Conservation (phyloP, 2,113 vertebrate genomes). For the Dipodomys spectabilis region DNA sequence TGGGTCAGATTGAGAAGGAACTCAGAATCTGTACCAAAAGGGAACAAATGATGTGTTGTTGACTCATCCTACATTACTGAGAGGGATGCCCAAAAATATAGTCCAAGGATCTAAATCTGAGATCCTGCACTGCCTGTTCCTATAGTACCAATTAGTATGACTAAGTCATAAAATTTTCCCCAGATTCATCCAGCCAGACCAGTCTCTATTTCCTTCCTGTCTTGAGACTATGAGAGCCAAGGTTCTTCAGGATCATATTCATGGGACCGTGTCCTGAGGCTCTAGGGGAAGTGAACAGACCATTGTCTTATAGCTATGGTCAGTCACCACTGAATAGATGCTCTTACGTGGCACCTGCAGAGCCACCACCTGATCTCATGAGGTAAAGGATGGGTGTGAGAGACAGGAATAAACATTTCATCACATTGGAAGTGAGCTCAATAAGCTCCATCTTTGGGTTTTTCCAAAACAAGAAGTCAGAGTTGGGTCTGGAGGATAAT, state of each 20-base stretch:
- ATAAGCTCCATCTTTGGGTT: not conserved
- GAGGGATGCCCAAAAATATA: not conserved
- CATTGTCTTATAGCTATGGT: not conserved
- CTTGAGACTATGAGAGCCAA: not conserved
- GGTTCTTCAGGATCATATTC: not conserved
- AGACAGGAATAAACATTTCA: not conserved
- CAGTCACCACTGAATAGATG: not conserved
- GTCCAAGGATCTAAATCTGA: not conserved
- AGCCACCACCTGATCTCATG: not conserved
- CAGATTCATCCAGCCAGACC: not conserved
- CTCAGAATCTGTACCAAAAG: not conserved
- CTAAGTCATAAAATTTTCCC: not conserved
- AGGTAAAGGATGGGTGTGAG: not conserved
- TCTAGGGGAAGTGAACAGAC: not conserved
- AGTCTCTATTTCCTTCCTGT: constrained; percentile 16
- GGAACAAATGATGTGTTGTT: not conserved
- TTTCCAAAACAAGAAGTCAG: not conserved
- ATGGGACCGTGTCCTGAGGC: not conserved
- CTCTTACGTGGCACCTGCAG: not conserved
- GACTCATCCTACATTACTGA: not conserved
- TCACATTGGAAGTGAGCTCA: not conserved
- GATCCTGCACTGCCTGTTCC: not conserved
- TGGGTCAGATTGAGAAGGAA: not conserved
- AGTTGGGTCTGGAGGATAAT: not conserved
- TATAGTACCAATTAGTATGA: not conserved